These are phyloP conservation scores for Drosophila robusta DNA, from an alignment of 2,888 invertebrate species.

Conservation along the genomic window DNA sequence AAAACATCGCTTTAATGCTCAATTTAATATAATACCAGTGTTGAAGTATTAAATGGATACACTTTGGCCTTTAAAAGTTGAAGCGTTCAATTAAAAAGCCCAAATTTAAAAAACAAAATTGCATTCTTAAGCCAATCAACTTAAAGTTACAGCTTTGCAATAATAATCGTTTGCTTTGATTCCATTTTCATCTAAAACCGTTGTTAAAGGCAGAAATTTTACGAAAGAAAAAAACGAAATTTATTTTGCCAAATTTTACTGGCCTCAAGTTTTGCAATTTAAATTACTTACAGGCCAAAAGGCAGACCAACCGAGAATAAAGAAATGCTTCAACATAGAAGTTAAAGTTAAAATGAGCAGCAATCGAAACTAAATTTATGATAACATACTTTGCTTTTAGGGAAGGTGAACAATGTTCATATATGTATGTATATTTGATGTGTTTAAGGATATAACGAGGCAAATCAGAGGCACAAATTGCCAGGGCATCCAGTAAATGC, in stretches of 20 bases:
- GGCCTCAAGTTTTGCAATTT: slow-evolving; percentile 18
- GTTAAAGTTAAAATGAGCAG: slow-evolving; percentile 20
- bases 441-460: slow-evolving; percentile 4
- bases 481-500: slow-evolving; percentile 24
- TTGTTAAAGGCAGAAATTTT: neutral
- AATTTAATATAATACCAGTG: too few species aligned
- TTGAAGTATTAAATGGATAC: too few species aligned
- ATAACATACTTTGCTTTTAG: neutral
- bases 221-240: neutral
- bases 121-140: neutral
- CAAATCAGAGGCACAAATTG: slow-evolving; percentile 22
- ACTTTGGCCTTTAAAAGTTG: too few species aligned
- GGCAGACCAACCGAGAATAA: slow-evolving; percentile 3
- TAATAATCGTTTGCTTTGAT: neutral
- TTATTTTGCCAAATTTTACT: neutral
- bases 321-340: slow-evolving; percentile 7
- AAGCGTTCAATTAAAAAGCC: too few species aligned
- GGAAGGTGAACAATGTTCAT: neutral
- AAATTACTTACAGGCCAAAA: slow-evolving; percentile 23
- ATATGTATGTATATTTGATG: neutral
- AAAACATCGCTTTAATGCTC: too few species aligned
- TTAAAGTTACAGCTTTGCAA: neutral
- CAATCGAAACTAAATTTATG: slow-evolving; percentile 37
- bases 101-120: neutral
- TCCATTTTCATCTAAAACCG: neutral